Conservation (phyloP, 2,113 vertebrate genomes). For the Isichthys henryi region DNA sequence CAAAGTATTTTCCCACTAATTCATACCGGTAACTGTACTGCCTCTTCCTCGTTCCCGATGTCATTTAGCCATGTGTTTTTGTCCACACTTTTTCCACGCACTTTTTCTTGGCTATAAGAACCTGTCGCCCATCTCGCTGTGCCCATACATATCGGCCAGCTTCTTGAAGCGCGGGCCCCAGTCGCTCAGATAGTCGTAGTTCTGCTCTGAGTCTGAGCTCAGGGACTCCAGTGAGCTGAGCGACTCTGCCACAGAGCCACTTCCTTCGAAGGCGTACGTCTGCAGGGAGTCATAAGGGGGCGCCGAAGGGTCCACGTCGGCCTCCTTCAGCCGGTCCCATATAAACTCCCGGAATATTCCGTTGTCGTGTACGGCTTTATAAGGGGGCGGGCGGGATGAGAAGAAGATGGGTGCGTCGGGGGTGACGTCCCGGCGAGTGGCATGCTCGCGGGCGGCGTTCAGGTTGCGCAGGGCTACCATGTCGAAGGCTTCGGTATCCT, state of each 20-base stretch:
- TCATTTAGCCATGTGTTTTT: neutral
- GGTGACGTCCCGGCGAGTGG: conserved; percentile 73
- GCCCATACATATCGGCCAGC: conserved; percentile 82
- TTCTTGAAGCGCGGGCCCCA: conserved; percentile 86
- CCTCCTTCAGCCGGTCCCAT: conserved; percentile 75
- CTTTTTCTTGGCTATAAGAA: conserved; percentile 63
- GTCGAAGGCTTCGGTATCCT: conserved; percentile 87
- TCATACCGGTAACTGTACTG: conserved; percentile 12
- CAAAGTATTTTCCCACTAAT: conserved; percentile 4
- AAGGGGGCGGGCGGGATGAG: conserved; percentile 61
- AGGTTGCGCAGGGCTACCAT: conserved; percentile 80
- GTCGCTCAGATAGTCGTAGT: conserved; percentile 80
- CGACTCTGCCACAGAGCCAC: conserved; percentile 68
- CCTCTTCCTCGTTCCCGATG: neutral
- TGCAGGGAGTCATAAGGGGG: conserved; percentile 84
- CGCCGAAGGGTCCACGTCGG: conserved; percentile 68
- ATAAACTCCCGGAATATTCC: conserved; percentile 83
- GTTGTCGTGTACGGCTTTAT: conserved; percentile 71
- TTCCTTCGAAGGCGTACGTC: conserved; percentile 81
- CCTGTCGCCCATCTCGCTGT: conserved; percentile 52
- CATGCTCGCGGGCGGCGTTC: conserved; percentile 67
- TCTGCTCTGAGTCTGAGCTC: conserved; percentile 80
- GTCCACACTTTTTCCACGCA: conserved; percentile 28
- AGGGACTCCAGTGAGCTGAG: conserved; percentile 81
- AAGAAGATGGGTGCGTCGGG: conserved; percentile 68